Base-by-base conservation (phyloP, 2,888 invertebrate genomes). In the Pegoplata infirma region DNA sequence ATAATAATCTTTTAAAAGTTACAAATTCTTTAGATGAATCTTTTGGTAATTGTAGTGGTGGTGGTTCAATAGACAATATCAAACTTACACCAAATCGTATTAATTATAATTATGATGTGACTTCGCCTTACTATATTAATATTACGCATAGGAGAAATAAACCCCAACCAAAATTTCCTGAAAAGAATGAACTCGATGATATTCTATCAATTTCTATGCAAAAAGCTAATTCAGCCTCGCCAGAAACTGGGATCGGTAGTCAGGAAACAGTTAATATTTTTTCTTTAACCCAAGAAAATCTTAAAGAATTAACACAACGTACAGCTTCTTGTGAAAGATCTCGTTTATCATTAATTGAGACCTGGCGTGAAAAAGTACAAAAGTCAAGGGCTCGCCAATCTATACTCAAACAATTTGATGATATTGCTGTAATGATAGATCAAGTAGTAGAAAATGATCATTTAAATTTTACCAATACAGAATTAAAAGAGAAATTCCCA, bases 51-150 rank as follows among this genome's bases (percentile, higher is more conserved):
- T n/a, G n/a, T n/a, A n/a, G n/a, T n/a, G n/a, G n/a, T n/a, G n/a
- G n/a, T n/a, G n/a, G n/a, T n/a, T n/a, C 6, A 10, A 14, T 40
- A n/a, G 73, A 79, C 10, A 66, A 16, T 14, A 82, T 7, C 76
- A 84, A 84, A 64, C 83, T 82, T 23, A 87, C 86, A 3, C 86
- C 87, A 5, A 86, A 86, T 73, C 84, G 84, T 2, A 81, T 87
- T 1, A 84, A 87, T 74, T 90, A 89, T 64, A 90, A 89, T 77
- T 86, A 88, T 47, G 89, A 90, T 82, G 85, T 85, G 0, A 88
- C 89, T 2, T 89, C 89, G 10, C 89, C 90, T 0, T 89, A 89
- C 69, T 89, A 87, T 59, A 88, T 90, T 12, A 89, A 90, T 63
- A 89, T 90, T n/a, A 90, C 89, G 1, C 90, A 89, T 80, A 84